A percentile compares a stretch with the other conserved stretches of the same genome.
Conservation (phyloP, 2,888 invertebrate species). For the Ethmia dodecea region DNA sequence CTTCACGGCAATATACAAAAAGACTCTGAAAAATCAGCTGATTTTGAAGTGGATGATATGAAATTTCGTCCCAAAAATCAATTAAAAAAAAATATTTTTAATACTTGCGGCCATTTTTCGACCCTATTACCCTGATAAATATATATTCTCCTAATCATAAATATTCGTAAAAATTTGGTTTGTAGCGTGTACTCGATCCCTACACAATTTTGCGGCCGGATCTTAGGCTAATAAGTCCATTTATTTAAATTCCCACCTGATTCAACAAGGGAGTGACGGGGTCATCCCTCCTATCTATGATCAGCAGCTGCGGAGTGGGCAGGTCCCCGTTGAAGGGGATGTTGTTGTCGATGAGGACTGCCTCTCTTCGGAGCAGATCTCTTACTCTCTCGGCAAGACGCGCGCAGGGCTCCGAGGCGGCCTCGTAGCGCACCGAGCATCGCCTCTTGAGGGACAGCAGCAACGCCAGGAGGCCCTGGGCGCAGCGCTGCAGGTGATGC, state of each 20-base stretch:
- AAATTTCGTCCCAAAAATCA: too few species aligned
- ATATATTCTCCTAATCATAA: too few species aligned
- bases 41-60: too few species aligned
- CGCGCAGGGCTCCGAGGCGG: slow-evolving; percentile 90
- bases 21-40: too few species aligned
- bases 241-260: slow-evolving; percentile 70
- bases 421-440: slow-evolving; percentile 93
- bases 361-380: slow-evolving; percentile 92
- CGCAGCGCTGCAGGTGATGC: slow-evolving; percentile 85
- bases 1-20: too few species aligned
- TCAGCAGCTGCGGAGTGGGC: slow-evolving; percentile 88
- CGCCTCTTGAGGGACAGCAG: slow-evolving; percentile 93
- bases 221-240: too few species aligned
- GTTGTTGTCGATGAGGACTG: slow-evolving; percentile 90
- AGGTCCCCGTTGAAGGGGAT: slow-evolving; percentile 86
- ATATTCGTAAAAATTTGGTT: too few species aligned
- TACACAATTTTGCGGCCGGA: too few species aligned
- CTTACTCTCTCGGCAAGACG: slow-evolving; percentile 90
- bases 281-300: slow-evolving; percentile 96
- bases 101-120: too few species aligned
- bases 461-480: slow-evolving; percentile 91
- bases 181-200: too few species aligned
- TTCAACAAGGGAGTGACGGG: slow-evolving; percentile 96
- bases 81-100: too few species aligned
- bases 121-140: too few species aligned